Conservation (phyloP, 2,888 invertebrate species). For the Volucella inanis region DNA sequence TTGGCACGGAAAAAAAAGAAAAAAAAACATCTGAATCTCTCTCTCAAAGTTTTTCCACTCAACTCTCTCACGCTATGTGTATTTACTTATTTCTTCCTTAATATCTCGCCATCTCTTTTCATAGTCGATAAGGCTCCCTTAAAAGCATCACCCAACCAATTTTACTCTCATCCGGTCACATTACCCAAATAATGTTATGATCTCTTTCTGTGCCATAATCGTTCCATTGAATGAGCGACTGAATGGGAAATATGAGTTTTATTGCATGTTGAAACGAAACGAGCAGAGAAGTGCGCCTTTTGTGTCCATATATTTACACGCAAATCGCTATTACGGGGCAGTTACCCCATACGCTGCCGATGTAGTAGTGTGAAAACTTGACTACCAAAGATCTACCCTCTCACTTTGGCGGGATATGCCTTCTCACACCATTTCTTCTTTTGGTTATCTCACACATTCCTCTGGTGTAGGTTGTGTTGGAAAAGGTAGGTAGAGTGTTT, state of each 20-base stretch:
- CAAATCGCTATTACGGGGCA: conserved; percentile 57
- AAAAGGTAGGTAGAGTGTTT: conserved; percentile 29
- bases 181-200: conserved; percentile 73
- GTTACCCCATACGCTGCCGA: conserved; percentile 58
- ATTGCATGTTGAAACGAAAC: conserved; percentile 75
- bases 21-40: neutral
- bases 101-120: conserved; percentile 15
- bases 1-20: no score
- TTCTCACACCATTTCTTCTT: neutral
- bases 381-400: conserved; percentile 12
- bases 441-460: conserved; percentile 40
- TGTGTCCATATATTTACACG: conserved; percentile 44
- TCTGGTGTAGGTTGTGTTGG: conserved; percentile 17
- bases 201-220: conserved; percentile 74
- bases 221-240: conserved; percentile 75
- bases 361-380: conserved; percentile 42
- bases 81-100: conserved; percentile 15
- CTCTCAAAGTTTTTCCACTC: conserved; percentile 42
- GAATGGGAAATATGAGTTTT: conserved; percentile 75
- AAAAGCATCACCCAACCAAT: conserved; percentile 68
- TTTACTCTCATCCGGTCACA: conserved; percentile 74
- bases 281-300: conserved; percentile 74
- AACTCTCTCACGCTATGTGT: conserved; percentile 21
- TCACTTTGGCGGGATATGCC: conserved; percentile 19
- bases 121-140: conserved; percentile 27